Base-by-base conservation (phyloP, 2,888 invertebrate species). In the Lucinisca nassula region DNA sequence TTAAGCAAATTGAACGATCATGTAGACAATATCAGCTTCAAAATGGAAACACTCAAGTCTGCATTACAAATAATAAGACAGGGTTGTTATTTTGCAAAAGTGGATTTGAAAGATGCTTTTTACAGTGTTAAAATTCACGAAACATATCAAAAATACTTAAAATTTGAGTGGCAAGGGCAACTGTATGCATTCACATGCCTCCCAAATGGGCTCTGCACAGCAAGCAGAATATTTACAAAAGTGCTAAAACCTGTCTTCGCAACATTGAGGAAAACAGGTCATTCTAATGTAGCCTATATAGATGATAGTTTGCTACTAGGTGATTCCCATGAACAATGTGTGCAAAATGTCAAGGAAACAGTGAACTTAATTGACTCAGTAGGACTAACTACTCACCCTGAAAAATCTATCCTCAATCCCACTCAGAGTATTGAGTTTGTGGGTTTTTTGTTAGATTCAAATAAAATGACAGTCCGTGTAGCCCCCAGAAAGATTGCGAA, bases 41-140 rank as follows among this genome's bases (percentile, higher is more conserved):
- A 90, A 82, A 89, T 90, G 90, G 90, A 89, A 24, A 90, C 87
- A 3, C 67, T 90, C 12, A 79, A 81, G 40, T 55, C 85, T 21
- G 82, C 79, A 30, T 51, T 89, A 10, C 24, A 55, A 3, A 24
- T 89, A n/a, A 76, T 89, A n/a, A 84, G 58, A 32, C 79, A 0
- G 40, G 74, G 81, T 79, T 86, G 82, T 84, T 88, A 35, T 21
- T 84, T 88, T 74, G 91, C 84, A 24, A 85, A 70, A 32, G 45
- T 90, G 27, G 88, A 90, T 37, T 77, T 90, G 14, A 80, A 79
- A 55, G 77, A 91, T 76, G 90, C 87, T 17, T 87, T 87, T 78
- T 90, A 88, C 73, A 80, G 82, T 30, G 73, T 91, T 0, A 72
- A 67, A 6, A 55, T 89, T 21, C 14, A 58, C 27, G 35, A 75